Evolutionary conservation across 2,888 invertebrate genomes (phyloP), one percentile per base, ranked within the genome.

Genomic region (Tetragonisca angustula): DNA sequence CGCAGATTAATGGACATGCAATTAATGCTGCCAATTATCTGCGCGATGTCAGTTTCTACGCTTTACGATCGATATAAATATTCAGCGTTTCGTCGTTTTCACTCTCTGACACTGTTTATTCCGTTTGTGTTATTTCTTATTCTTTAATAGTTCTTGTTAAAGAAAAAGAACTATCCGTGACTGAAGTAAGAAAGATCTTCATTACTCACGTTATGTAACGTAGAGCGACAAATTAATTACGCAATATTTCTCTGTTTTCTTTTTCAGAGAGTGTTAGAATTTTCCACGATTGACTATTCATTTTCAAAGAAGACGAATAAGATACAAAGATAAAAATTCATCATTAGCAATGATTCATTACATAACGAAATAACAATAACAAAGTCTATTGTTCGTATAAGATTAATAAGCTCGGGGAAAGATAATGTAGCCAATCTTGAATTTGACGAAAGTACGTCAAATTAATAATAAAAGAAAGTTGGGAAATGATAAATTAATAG

Each of bases 21-120:
- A 77, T 81, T 73, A 83, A 70, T 36, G 32, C n/a, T 73, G 9
- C 24, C 70, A 24, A 64, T 76, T 62, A 81, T 49, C 61, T 75
- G 71, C 59, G 21, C 67, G 62, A 62, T 56, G 59, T 21, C 49
- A 43, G 54, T 67, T 27, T 67, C 17, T n/a, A 52, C 27, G 11
- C 24, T n/a, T 43, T 52, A 11, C 59, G 70, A 59, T 76, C 32
- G 56, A 52, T 61, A 73, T 81, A 56, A 83, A 81, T 81, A 72
- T 69, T 73, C 56, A 62, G 68, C 67, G 1, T 17, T 2, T 21
- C 21, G 43, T 17, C 17, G 49, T 56, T 69, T 62, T 62, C 43
- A 27, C 32, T 72, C 15, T 50, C 61, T 56, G n/a, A 17, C 43
- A 43, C 3, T 43, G n/a, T 24, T 67, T 17, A 9, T 65, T 65